Evolutionary conservation across 2,113 vertebrate species (phyloP).

Genomic region (Speoplatyrhinus poulsoni): DNA sequence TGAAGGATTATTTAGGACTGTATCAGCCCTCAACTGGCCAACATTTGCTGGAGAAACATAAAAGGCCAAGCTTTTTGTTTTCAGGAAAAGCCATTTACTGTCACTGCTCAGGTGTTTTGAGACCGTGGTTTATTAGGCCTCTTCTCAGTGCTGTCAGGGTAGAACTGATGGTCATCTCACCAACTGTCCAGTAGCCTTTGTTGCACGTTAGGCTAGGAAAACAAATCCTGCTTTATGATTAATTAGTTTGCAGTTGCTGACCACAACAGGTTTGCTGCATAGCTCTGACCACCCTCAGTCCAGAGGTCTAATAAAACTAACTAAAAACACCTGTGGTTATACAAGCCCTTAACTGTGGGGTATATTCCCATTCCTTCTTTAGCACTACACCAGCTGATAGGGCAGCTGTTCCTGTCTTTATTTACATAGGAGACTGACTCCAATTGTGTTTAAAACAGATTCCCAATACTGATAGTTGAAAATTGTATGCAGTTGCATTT

Average conservation of each 20-base stretch:
- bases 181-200: too few relatives aligned
- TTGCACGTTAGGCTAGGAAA: too few relatives aligned
- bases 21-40: conserved; percentile 50
- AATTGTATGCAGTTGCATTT: conserved; percentile 25
- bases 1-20: conserved; percentile 57
- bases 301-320: too few relatives aligned
- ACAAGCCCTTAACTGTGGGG: conserved; percentile 7
- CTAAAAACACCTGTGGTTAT: too few relatives aligned
- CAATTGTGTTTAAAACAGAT: conserved; percentile 38
- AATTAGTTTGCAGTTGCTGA: too few relatives aligned
- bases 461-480: conserved; percentile 49
- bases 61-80: conserved; percentile 28
- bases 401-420: conserved; percentile 36
- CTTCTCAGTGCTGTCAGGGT: too few relatives aligned
- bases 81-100: not conserved
- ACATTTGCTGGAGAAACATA: conserved; percentile 42
- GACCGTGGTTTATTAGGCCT: too few relatives aligned
- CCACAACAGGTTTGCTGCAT: too few relatives aligned
- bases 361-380: conserved; percentile 31
- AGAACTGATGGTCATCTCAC: too few relatives aligned
- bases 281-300: too few relatives aligned
- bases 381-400: conserved; percentile 56
- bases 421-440: conserved; percentile 53
- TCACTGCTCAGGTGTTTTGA: too few relatives aligned
- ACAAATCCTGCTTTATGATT: too few relatives aligned